Evolutionary conservation across 2,888 invertebrate genomes (phyloP).

Genomic region (Drosophila paramelanica): DNA sequence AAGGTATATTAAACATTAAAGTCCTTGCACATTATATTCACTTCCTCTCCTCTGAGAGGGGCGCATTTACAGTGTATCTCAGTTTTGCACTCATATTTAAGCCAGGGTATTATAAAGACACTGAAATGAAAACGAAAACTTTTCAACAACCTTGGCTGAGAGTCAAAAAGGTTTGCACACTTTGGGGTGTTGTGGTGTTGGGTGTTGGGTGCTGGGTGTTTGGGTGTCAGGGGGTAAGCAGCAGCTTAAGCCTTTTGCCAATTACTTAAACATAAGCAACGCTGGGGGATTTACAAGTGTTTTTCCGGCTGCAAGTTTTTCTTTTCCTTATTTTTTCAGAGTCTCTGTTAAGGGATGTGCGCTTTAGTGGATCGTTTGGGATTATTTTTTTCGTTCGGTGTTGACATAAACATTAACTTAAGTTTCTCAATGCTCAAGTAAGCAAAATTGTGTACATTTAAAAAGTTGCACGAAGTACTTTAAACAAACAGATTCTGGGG

Average conservation of each 20-base stretch:
- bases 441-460: conserved; percentile 33
- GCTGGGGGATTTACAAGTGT: conserved; percentile 71
- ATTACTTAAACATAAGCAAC: conserved; percentile 78
- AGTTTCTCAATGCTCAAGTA: conserved; percentile 20
- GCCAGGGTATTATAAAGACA: conserved; percentile 25
- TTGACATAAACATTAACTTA: conserved; percentile 49
- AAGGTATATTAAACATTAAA: conserved; percentile 7
- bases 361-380: conserved; percentile 51
- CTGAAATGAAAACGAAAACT: conserved; percentile 31
- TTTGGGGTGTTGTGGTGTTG: conserved; percentile 10
- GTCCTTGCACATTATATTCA: background rate
- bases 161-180: conserved; percentile 40
- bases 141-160: conserved; percentile 30
- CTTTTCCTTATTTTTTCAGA: conserved; percentile 9
- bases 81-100: conserved; percentile 38
- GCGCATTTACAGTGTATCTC: conserved; percentile 18
- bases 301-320: conserved; percentile 40
- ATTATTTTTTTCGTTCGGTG: conserved; percentile 32
- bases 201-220: background rate
- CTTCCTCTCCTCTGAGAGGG: background rate
- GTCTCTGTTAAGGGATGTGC: conserved; percentile 31
- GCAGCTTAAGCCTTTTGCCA: conserved; percentile 71
- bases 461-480: conserved; percentile 10
- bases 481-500: conserved; percentile 2
- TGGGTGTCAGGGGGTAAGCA: conserved; percentile 22